Evolutionary conservation across 2,888 invertebrate species (phyloP).

Genomic region (Cheilosia soror): DNA sequence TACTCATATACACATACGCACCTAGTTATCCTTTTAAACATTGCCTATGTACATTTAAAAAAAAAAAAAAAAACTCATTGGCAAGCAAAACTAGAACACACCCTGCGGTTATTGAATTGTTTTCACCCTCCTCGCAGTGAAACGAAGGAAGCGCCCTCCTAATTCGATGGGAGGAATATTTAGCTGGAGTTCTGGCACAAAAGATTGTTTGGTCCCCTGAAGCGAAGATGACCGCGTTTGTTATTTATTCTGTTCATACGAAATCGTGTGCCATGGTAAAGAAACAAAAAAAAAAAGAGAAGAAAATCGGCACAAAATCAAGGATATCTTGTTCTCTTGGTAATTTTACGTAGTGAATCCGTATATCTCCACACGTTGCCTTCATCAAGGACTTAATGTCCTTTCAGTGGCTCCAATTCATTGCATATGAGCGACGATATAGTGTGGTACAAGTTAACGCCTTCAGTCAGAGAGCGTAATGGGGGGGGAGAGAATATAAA

Average conservation of each 20-base stretch:
- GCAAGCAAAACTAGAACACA: conserved; percentile 76
- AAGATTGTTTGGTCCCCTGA: conserved; percentile 68
- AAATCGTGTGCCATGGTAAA: conserved; percentile 34
- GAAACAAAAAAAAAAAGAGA: conserved; percentile 5
- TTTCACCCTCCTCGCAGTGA: conserved; percentile 36
- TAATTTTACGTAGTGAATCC: conserved; percentile 8
- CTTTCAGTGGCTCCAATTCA: conserved; percentile 70
- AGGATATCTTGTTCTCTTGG: conserved; percentile 64
- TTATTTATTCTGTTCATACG: conserved; percentile 56
- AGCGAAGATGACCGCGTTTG: conserved; percentile 75
- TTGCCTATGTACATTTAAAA: conserved; percentile 38
- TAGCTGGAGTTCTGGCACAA: conserved; percentile 52
- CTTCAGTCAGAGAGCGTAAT: conserved; percentile 53
- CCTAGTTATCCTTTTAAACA: conserved; percentile 56
- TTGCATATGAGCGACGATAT: conserved; percentile 45
- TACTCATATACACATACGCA: conserved; percentile 46
- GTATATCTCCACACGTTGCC: conserved; percentile 55
- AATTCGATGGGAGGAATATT: conserved; percentile 68
- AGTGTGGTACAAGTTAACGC: conserved; percentile 60
- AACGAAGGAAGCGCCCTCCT: conserved; percentile 56
- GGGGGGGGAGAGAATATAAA: conserved; percentile 47
- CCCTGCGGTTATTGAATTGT: conserved; percentile 76
- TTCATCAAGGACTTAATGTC: conserved; percentile 72
- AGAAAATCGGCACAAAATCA: conserved; percentile 70
- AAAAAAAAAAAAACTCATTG: conserved; percentile 58